Conservation (phyloP, 2,888 invertebrate genomes). For the Phytoseiulus persimilis region DNA sequence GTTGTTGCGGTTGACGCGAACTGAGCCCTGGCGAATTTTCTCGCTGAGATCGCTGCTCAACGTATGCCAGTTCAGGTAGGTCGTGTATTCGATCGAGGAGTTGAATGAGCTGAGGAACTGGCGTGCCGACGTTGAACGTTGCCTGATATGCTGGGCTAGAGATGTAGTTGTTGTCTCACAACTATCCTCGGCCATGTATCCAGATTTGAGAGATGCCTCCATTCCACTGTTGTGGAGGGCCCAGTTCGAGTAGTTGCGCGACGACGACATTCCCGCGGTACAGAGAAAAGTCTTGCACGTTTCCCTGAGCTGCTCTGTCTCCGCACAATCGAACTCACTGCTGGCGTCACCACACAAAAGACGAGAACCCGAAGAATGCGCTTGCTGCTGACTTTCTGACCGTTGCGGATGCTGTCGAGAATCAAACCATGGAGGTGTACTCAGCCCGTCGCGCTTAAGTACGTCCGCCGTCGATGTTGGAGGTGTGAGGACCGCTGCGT, state of each 20-base stretch:
- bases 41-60: slow-evolving; percentile 45
- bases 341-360: background rate
- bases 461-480: background rate
- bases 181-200: slow-evolving; percentile 29
- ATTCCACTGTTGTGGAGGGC: slow-evolving; percentile 29
- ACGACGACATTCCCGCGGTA: background rate
- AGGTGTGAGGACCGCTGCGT: background rate
- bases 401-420: background rate
- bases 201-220: slow-evolving; percentile 22
- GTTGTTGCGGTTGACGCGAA: slow-evolving; percentile 44
- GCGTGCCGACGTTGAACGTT: slow-evolving; percentile 28
- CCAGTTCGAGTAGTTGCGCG: background rate
- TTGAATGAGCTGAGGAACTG: slow-evolving; percentile 40
- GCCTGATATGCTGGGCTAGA: slow-evolving; percentile 8
- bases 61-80: slow-evolving; percentile 47
- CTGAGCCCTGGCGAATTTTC: slow-evolving; percentile 44
- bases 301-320: background rate
- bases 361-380: background rate
- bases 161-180: slow-evolving; percentile 20
- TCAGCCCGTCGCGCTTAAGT: background rate
- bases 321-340: background rate
- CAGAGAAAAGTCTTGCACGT: background rate
- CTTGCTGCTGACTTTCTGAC: background rate
- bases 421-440: background rate
- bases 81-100: slow-evolving; percentile 45